Evolutionary conservation across 1,140 invertebrate genomes (phyloP), one percentile per base, ranked within the genome.

Genomic region (Drosophila busckii): DNA sequence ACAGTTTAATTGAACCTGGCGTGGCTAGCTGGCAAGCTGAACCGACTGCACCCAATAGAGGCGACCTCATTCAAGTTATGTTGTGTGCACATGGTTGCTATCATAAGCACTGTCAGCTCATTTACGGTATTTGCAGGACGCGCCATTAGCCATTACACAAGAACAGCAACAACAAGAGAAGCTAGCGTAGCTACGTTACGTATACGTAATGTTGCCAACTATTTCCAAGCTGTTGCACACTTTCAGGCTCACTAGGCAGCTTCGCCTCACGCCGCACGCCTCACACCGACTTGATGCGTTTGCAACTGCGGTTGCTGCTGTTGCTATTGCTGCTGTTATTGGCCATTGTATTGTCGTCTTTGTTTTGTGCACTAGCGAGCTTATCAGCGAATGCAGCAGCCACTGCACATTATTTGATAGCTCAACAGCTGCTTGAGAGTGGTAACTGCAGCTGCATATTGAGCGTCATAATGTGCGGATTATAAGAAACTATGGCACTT

Each of bases 141-240:
- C 50, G 44, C 34, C 58, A 55, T 61, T 61, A 46, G 58, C 58
- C 50, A 61, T 61, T 61, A 61, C 16, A 6, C 53, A 49, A 56
- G 12, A 28, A 22, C n/a, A 52, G 7, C 37, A 42, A 17, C 31
- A 59, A 25, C 19, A 34, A 16, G 56, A 28, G 29, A 29, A 26
- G 22, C 28, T 19, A 12, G 22, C 16, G 28, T 45, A 44, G 48
- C 55, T 61, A 25, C 48, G 50, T 69, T 73, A 66, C 63, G 75
- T 70, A 78, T 78, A 73, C 73, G 73, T 68, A 52, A 50, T 25
- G 40, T 41, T 28, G 37, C 65, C 56, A 69, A 82, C 60, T 58
- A 70, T 80, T 82, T 82, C 75, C 75, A 75, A 76, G 75, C 75
- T 82, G 75, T 70, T 82, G 76, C 65, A 82, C 75, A 63, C 52